Percentiles rank a stretch among this genome's conserved stretches.
Conservation (phyloP, 2,888 invertebrate genomes). For the Zonitis immaculata region DNA sequence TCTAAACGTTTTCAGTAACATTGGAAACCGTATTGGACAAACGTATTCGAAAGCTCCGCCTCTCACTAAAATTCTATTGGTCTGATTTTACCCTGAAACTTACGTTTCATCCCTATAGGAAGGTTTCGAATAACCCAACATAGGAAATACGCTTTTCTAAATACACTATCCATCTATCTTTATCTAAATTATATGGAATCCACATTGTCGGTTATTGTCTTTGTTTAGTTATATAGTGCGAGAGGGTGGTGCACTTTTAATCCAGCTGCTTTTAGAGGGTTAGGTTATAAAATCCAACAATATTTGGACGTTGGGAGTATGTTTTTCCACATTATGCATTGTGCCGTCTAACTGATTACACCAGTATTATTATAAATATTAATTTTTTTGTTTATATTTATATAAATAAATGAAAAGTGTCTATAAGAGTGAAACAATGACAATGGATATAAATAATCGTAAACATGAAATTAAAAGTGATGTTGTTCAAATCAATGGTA, state of each 20-base stretch:
- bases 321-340: constrained; percentile 48
- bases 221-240: constrained; percentile 19
- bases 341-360: constrained; percentile 37
- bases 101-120: constrained; percentile 49
- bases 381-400: no score
- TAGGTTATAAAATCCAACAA: constrained; percentile 46
- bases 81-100: constrained; percentile 46
- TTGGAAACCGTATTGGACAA: constrained; percentile 51
- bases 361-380: no score
- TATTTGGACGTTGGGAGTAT: constrained; percentile 47
- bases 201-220: constrained; percentile 23
- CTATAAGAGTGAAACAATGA: constrained; percentile 52
- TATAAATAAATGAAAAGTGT: no score
- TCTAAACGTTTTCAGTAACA: constrained; percentile 37
- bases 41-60: constrained; percentile 49
- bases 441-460: constrained; percentile 59
- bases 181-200: constrained; percentile 18
- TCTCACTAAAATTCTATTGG: constrained; percentile 46
- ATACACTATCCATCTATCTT: constrained; percentile 28
- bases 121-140: constrained; percentile 37
- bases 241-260: constrained; percentile 36
- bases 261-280: constrained; percentile 42
- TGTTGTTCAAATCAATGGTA: constrained; percentile 40
- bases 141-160: constrained; percentile 42
- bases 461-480: constrained; percentile 49